Conservation (phyloP, 2,113 vertebrate species). For the Scatophagus argus region DNA sequence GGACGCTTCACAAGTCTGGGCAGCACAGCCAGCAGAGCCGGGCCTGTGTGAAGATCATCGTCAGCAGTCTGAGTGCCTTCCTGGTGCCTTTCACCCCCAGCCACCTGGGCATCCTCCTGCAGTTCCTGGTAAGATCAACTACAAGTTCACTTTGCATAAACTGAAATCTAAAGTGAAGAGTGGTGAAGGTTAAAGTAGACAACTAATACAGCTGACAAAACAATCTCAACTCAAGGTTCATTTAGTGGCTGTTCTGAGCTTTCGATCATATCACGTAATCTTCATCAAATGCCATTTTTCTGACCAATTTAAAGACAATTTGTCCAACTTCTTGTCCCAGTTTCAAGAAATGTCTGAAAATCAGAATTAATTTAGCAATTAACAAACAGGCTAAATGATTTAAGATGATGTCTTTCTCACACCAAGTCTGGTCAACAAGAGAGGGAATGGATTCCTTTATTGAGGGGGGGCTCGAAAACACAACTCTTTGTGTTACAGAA, state of each 20-base stretch:
- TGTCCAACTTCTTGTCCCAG: not conserved
- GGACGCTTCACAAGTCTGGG: slow-evolving; percentile 71
- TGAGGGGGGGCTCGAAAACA: too few relatives aligned
- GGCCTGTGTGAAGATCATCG: slow-evolving; percentile 85
- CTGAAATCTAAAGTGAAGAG: not conserved
- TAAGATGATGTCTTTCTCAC: not conserved
- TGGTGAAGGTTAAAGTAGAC: not conserved
- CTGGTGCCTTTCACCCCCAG: slow-evolving; percentile 90
- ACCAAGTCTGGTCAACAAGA: not conserved
- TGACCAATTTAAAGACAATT: not conserved
- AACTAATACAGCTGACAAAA: not conserved
- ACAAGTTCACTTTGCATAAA: not conserved
- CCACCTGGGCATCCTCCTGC: slow-evolving; percentile 89
- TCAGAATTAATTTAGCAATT: not conserved
- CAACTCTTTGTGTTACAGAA: slow-evolving; percentile 1
- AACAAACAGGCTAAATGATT: not conserved
- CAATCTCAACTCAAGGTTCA: not conserved
- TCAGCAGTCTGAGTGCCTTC: slow-evolving; percentile 87
- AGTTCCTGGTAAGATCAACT: slow-evolving; percentile 86
- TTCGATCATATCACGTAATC: not conserved
- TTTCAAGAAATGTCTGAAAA: not conserved
- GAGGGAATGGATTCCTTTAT: not conserved
- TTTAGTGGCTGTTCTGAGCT: not conserved
- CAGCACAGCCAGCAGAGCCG: slow-evolving; percentile 51
- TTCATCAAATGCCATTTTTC: not conserved